Evolutionary conservation across 92 coral and sea anemone genomes (phyloP), one percentile per base, ranked within the genome.

Genomic region (Micromussa lordhowensis): DNA sequence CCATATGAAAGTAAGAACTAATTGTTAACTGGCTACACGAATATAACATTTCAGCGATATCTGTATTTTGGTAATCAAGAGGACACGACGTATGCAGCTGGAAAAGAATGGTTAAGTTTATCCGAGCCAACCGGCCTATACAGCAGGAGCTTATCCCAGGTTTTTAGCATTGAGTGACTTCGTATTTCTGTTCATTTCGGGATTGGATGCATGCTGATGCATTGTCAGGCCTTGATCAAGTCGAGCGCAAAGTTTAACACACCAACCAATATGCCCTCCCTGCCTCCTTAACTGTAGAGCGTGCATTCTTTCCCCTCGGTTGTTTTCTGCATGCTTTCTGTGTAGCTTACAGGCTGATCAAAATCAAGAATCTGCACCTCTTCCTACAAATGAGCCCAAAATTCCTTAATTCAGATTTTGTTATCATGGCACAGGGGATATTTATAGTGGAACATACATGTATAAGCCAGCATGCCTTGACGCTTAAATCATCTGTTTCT

Each of bases 151-250:
- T 77, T 77, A 77, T 77, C 81, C 63, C 18, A 63, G 81, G 51
- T 54, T 78, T 78, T 78, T 78, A 78, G 82, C 82, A 78, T 78
- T 78, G 49, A 78, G 68, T 55, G 82, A 78, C 3, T 53, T 28
- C n/a, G 82, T 78, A 78, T 78, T 78, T 78, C 69, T 78, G 49
- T 78, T 51, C 82, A 75, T 75, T 75, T 75, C 80, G 80, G 80
- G 80, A 75, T 75, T 55, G 80, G 48, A 75, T 75, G 80, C 80
- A 36, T 2, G 40, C 40, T 36, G 40, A 36, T 36, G 40, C 40
- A 36, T 36, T 36, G 5, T 36, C 40, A 2, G 40, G 40, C 40
- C 40, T 22, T 12, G 81, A 49, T 13, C 81, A 77, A 77, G 61
- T 49, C 32, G 80, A 49, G 80, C 61, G 80, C 40, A 14, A 66